phyloP scores from a whole-genome alignment of 2,797 vertebrate genomes.

The Schizopygopsis pylzovi region DNA sequence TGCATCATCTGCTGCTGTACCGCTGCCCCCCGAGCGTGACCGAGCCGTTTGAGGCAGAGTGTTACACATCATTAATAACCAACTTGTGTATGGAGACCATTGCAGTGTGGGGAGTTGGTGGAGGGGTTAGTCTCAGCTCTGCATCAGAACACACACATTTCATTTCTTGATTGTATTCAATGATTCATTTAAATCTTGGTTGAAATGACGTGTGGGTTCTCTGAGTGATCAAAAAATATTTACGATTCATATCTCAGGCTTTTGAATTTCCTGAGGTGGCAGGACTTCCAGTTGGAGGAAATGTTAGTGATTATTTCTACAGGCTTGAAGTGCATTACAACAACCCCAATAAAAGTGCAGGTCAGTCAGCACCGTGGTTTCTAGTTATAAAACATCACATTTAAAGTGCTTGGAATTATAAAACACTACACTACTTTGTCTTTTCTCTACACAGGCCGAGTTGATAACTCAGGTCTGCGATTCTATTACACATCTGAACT shows the following conservation, averaged over 20 bases:
- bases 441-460: conserved; percentile 62
- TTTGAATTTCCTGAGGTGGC: conserved; percentile 68
- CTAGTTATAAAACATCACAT: not conserved
- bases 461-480: conserved; percentile 75
- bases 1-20: conserved; percentile 77
- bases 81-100: conserved; percentile 60
- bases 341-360: conserved; percentile 64
- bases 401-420: not conserved
- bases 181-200: not conserved
- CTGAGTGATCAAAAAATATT: not conserved
- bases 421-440: conserved; percentile 57
- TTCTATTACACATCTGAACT: conserved; percentile 71
- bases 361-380: conserved; percentile 53
- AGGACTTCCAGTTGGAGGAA: conserved; percentile 73
- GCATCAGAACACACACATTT: not conserved
- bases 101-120: conserved; percentile 74
- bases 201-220: not conserved
- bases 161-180: not conserved
- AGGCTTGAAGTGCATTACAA: conserved; percentile 78
- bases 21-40: conserved; percentile 67
- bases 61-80: conserved; percentile 34
- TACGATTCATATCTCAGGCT: conserved; percentile 50
- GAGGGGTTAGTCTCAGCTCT: conserved; percentile 67
- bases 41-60: conserved; percentile 20
- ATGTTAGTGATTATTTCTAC: conserved; percentile 53